Base-by-base conservation (phyloP, 2,888 invertebrate genomes). In the Ariolimax columbianus region DNA sequence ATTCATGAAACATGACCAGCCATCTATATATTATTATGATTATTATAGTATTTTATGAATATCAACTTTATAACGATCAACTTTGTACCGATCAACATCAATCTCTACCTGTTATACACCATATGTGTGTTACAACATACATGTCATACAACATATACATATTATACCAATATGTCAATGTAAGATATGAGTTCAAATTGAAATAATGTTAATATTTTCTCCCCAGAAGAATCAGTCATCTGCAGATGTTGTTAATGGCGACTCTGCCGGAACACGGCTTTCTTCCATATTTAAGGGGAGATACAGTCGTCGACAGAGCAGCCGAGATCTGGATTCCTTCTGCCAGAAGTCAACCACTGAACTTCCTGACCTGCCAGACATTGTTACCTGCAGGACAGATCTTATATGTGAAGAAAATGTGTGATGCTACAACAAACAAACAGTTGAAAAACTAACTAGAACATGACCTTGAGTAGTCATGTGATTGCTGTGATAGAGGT, bases 401-500 rank as follows among this genome's bases (percentile, higher is more conserved):
- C 78, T 83, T 26, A 83, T 83, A 68, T 78, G 77, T 23, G 83
- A 83, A 70, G 83, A 78, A 30, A 83, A 83, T 2, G 78, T 83
- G 36, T 83, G 78, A 83, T 79, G 17, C 11, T 77, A 0, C 4
- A 66, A 66, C 19, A 6, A 63, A n/a, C 30, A n/a, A 7, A 55
- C 55, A 55, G 23, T 19, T 23, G n/a, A 63, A 63, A 63, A 55
- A 11, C 3, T 63, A 23, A 63, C 9, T 26, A 17, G 7, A 68
- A 36, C 17, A 26, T 33, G 26, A 68, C 40, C 0, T 38, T 40
- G 40, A 40, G 11, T 38, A 70, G 2, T 36, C 19, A 36, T 38
- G 70, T 38, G 68, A 68, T 68, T n/a, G n/a, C 33, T 36, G 1
- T 70, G 55, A n/a, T 63, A 11, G n/a, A n/a, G 26, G n/a, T n/a